Evolutionary conservation across 2,888 invertebrate genomes (phyloP), one percentile per base, ranked within the genome.

Genomic region (Tetheella fluctuosa): DNA sequence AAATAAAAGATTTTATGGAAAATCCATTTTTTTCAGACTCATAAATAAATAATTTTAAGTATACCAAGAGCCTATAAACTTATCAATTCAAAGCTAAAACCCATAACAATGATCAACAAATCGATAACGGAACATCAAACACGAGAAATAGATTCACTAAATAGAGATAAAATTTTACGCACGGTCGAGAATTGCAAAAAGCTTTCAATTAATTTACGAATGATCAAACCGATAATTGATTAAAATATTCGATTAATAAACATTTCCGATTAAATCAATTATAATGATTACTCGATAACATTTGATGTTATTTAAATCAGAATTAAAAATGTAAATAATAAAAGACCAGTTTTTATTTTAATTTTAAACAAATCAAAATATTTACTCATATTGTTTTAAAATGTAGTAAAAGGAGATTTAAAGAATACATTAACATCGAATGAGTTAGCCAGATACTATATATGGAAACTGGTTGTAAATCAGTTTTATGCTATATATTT

Each of bases 71-170:
- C 7, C 30, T 12, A 54, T 54, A 30, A 54, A 30, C 30, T 30
- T 7, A 54, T 54, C n/a, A 30, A 20, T 30, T 15, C 10, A 54
- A 54, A 28, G 20, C 17, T 54, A 54, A 25, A 54, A 54, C 28
- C 12, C 12, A 30, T 10, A n/a, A 28, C 30, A 28, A 54, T 17
- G 54, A 54, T 28, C 54, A 2, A 20, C 20, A 54, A 54, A 28
- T 17, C 30, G 28, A 30, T 54, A 54, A 30, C 30, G 54, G 30
- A 12, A 17, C 17, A 30, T 28, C 54, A 10, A 54, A 54, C 30
- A 54, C 54, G 30, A 54, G 20, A 54, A 25, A 54, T 54, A 28
- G 28, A 30, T 30, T 54, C 17, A 54, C 54, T 17, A 20, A 48
- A 48, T 48, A 48, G 8, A 20, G 7, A 20, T 20, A 48, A 1